Evolutionary conservation across 2,888 invertebrate genomes (phyloP).

Genomic region (Eupithecia inturbata): DNA sequence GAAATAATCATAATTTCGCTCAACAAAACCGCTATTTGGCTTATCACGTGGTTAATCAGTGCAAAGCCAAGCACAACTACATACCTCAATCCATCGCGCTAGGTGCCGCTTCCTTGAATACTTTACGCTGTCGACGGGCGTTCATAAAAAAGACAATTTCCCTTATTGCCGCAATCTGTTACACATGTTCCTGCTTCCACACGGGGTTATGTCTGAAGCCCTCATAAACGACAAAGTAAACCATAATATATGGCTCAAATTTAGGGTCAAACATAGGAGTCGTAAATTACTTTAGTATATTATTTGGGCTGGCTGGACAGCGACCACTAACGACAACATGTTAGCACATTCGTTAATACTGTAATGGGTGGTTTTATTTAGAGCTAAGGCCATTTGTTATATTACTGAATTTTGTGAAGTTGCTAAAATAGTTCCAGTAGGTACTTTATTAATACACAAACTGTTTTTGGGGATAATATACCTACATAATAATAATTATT

Average conservation of each 20-base stretch:
- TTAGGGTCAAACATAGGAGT: conserved; percentile 79
- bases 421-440: neutral
- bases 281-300: conserved; percentile 76
- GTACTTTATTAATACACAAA: neutral
- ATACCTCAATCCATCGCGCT: conserved; percentile 53
- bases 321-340: conserved; percentile 54
- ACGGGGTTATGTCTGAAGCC: conserved; percentile 77
- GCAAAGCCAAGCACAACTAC: neutral
- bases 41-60: neutral
- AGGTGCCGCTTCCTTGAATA: conserved; percentile 66
- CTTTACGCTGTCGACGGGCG: conserved; percentile 75
- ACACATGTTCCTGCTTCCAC: conserved; percentile 71
- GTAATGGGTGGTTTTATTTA: conserved; percentile 41
- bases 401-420: neutral
- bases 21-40: neutral
- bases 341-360: conserved; percentile 43
- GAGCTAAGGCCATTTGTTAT: conserved; percentile 20
- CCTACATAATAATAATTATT: neutral
- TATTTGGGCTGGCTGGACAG: conserved; percentile 61
- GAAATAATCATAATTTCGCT: neutral
- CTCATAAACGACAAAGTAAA: conserved; percentile 84
- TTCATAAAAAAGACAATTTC: conserved; percentile 84
- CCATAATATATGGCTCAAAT: conserved; percentile 81
- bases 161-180: conserved; percentile 83
- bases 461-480: neutral